Conservation (phyloP, 2,113 vertebrate genomes). For the Garra rufa region DNA sequence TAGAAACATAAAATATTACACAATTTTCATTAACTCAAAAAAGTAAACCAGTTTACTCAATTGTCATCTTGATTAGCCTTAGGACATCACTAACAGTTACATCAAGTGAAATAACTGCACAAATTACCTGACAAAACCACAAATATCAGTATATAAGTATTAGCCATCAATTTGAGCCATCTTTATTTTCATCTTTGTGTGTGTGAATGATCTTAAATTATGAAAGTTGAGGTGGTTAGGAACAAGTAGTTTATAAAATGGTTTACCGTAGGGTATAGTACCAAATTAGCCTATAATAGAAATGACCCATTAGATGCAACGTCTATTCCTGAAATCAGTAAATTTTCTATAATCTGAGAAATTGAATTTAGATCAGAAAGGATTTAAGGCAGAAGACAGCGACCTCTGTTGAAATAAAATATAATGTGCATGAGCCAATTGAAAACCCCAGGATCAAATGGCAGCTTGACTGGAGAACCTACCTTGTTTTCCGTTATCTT, state of each 20-base stretch:
- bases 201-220: not conserved
- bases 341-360: not conserved
- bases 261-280: not conserved
- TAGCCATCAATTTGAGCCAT: too few relatives aligned
- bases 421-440: not conserved
- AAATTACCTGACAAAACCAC: too few relatives aligned
- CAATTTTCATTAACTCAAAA: too few relatives aligned
- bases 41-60: not conserved
- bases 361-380: not conserved
- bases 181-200: too few relatives aligned
- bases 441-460: not conserved
- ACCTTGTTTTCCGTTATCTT: too few relatives aligned
- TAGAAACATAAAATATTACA: not conserved
- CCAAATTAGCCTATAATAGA: not conserved
- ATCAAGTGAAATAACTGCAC: too few relatives aligned
- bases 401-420: not conserved
- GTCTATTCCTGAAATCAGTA: not conserved
- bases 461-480: not conserved
- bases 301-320: not conserved
- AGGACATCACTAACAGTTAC: too few relatives aligned
- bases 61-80: too few relatives aligned
- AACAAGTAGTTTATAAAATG: not conserved
- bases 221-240: not conserved
- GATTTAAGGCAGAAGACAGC: not conserved
- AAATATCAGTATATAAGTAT: too few relatives aligned